A percentile compares a stretch with the other conserved stretches of the same genome.
phyloP scores from a whole-genome alignment of 1,140 invertebrate species.

The Atta texana region DNA sequence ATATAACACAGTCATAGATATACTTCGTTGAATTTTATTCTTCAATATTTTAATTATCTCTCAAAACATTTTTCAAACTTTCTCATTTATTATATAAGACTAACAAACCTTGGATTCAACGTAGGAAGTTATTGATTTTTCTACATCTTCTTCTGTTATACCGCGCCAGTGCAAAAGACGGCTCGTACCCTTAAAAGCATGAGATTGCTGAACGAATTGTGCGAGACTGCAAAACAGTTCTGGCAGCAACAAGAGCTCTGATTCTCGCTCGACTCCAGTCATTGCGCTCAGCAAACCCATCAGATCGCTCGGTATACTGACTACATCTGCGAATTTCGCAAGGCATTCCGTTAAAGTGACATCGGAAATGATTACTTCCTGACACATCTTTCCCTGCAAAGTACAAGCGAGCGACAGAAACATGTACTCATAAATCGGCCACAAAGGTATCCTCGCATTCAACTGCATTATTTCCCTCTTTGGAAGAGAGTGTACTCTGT shows the following conservation, averaged over 20 bases:
- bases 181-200: slow-evolving; percentile 68
- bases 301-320: slow-evolving; percentile 79
- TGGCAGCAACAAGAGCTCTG: slow-evolving; percentile 63
- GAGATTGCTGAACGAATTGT: slow-evolving; percentile 71
- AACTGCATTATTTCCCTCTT: background rate
- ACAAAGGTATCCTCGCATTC: slow-evolving; percentile 76
- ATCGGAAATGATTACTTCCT: slow-evolving; percentile 2
- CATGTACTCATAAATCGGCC: slow-evolving; percentile 85
- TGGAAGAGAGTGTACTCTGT: slow-evolving; percentile 32
- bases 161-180: slow-evolving; percentile 63
- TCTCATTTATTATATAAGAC: background rate
- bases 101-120: background rate
- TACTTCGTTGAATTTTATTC: too few species aligned
- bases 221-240: slow-evolving; percentile 71
- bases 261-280: slow-evolving; percentile 5
- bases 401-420: slow-evolving; percentile 75
- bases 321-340: slow-evolving; percentile 68
- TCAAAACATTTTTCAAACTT: background rate
- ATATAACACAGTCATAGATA: too few species aligned
- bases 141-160: slow-evolving; percentile 45
- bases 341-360: background rate
- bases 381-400: slow-evolving; percentile 73
- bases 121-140: slow-evolving; percentile 24
- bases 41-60: too few species aligned
- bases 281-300: slow-evolving; percentile 76